Evolutionary conservation across 2,113 vertebrate genomes (phyloP).

Genomic region (Pseudopipra pipra): DNA sequence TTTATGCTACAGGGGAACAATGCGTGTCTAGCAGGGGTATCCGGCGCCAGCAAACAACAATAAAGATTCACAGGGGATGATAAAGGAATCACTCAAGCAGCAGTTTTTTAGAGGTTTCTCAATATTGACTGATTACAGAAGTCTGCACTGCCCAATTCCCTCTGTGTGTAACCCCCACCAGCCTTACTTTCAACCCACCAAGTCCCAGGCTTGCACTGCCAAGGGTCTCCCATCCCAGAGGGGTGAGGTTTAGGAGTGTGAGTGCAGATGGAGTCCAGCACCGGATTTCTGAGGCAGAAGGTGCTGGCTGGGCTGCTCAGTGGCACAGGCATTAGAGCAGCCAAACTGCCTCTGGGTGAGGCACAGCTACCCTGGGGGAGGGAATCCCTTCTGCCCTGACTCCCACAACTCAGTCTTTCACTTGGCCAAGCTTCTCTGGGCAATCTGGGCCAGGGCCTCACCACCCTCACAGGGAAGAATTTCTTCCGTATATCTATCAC

Average conservation of each 20-base stretch:
- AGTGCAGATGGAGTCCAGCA: background rate
- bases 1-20: slow-evolving; percentile 61
- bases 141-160: background rate
- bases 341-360: background rate
- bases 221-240: background rate
- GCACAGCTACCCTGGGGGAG: background rate
- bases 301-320: background rate
- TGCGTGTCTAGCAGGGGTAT: slow-evolving; percentile 39
- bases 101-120: slow-evolving; percentile 25
- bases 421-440: background rate
- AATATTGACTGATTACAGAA: slow-evolving; percentile 13
- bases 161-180: background rate
- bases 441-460: background rate
- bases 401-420: background rate
- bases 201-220: background rate
- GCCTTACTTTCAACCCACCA: background rate
- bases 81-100: slow-evolving; percentile 49
- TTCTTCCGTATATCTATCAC: accelerated
- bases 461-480: background rate
- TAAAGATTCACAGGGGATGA: slow-evolving; percentile 33
- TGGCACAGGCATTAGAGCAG: background rate
- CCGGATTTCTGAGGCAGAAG: background rate
- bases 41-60: slow-evolving; percentile 68
- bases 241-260: background rate
- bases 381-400: background rate